phyloP scores from a whole-genome alignment of 2,888 invertebrate genomes.

The Aleiodes testaceus region DNA sequence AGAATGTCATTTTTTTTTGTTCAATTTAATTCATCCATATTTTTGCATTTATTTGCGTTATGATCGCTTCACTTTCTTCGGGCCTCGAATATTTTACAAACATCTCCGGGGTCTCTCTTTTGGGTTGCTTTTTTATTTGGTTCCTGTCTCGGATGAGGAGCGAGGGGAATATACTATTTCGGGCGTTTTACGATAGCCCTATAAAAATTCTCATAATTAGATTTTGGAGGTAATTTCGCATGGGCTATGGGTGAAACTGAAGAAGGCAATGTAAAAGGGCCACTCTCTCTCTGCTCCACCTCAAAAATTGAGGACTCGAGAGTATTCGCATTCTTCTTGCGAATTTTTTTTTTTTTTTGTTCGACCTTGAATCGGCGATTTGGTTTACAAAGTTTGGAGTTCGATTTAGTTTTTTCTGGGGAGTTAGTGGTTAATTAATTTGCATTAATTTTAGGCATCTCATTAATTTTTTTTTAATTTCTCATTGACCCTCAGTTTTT shows the following conservation, averaged over 20 bases:
- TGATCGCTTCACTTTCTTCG: not conserved
- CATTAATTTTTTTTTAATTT: too few relatives aligned
- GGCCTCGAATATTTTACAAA: conserved; percentile 15
- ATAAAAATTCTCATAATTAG: conserved; percentile 72
- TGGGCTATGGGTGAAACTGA: conserved; percentile 44
- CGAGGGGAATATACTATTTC: conserved; percentile 48
- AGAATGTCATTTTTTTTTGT: too few relatives aligned
- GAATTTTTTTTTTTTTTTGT: conserved; percentile 1
- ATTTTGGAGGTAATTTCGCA: conserved; percentile 71
- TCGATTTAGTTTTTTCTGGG: not conserved
- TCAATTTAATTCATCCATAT: not conserved
- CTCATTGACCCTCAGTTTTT: too few relatives aligned
- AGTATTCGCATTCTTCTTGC: not conserved
- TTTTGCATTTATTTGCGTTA: not conserved
- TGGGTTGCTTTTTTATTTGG: conserved; percentile 41
- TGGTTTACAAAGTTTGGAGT: conserved; percentile 5
- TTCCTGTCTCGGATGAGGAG: not conserved
- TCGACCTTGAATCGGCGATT: conserved; percentile 1
- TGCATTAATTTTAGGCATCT: too few relatives aligned
- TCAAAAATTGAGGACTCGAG: conserved; percentile 17
- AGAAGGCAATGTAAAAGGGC: conserved; percentile 20
- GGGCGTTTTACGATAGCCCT: conserved; percentile 71
- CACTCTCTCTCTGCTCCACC: conserved; percentile 16
- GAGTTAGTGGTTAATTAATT: too few relatives aligned
- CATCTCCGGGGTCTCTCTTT: conserved; percentile 1